These are phyloP conservation scores for Drosophila macrospina DNA, from an alignment of 2,888 invertebrate species.

Conservation along the genomic window DNA sequence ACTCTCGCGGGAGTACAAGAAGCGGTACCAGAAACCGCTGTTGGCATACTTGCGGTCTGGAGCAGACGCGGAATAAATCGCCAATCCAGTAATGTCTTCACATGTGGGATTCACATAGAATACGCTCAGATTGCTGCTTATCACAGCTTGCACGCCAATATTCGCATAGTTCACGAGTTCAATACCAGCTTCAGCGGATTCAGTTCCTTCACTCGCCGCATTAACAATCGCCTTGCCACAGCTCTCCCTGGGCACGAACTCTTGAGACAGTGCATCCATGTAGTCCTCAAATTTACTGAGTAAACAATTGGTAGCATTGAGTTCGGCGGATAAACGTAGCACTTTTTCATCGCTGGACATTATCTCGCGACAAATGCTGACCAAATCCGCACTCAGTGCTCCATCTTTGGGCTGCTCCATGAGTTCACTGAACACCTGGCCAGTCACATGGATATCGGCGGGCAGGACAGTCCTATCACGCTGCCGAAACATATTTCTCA, in stretches of 20 bases:
- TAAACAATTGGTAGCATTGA: slow-evolving; percentile 89
- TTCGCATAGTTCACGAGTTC: slow-evolving; percentile 55
- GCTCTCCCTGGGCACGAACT: slow-evolving; percentile 47
- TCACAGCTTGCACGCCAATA: slow-evolving; percentile 77
- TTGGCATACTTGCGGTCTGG: slow-evolving; percentile 26
- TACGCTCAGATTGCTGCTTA: slow-evolving; percentile 81
- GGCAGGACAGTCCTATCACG: slow-evolving; percentile 85
- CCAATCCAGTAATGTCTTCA: slow-evolving; percentile 81
- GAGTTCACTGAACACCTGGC: slow-evolving; percentile 72
- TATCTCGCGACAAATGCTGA: slow-evolving; percentile 86
- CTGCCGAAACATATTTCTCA: slow-evolving; percentile 63
- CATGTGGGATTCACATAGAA: slow-evolving; percentile 81
- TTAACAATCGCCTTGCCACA: slow-evolving; percentile 49
- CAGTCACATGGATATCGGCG: slow-evolving; percentile 87
- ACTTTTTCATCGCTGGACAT: slow-evolving; percentile 86
- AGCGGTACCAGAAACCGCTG: slow-evolving; percentile 76
- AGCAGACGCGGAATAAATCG: slow-evolving; percentile 64
- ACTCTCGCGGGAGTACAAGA: slow-evolving; percentile 85
- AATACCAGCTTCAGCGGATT: slow-evolving; percentile 46
- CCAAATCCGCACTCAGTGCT: slow-evolving; percentile 68
- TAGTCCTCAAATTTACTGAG: slow-evolving; percentile 87
- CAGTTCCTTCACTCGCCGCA: slow-evolving; percentile 10
- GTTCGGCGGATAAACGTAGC: slow-evolving; percentile 82
- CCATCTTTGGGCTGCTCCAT: slow-evolving; percentile 58
- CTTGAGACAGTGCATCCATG: slow-evolving; percentile 85